A percentile compares a stretch with the other conserved stretches of the same genome.
phyloP scores from a whole-genome alignment of 2,797 vertebrate species.

The Botia kubotai region DNA sequence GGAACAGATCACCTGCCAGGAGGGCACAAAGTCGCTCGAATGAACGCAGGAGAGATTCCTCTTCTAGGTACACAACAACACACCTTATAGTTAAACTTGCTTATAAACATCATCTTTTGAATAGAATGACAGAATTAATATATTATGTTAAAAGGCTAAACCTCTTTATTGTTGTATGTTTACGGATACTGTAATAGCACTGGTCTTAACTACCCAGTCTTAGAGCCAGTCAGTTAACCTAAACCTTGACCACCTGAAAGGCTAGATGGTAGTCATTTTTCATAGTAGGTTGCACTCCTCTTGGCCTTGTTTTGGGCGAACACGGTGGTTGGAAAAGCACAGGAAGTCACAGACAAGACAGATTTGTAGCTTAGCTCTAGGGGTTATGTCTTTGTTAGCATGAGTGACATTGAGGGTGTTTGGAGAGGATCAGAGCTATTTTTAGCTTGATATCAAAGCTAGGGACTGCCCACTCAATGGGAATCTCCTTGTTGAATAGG shows the following conservation, averaged over 20 bases:
- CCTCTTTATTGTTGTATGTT: too few species aligned
- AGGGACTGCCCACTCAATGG: neutral
- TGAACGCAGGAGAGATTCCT: conserved; percentile 94
- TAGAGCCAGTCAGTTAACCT: too few species aligned
- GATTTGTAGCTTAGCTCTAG: conserved; percentile 1
- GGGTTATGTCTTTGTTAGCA: neutral
- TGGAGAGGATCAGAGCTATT: conserved; percentile 32
- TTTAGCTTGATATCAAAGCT: conserved; percentile 22
- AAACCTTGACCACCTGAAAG: too few species aligned
- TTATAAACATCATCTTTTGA: too few species aligned
- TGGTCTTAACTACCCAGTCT: too few species aligned
- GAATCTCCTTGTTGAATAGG: neutral
- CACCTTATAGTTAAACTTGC: too few species aligned
- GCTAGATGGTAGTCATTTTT: neutral
- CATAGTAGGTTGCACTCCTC: neutral
- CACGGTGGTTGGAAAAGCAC: neutral
- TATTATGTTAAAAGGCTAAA: too few species aligned
- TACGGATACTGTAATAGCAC: too few species aligned
- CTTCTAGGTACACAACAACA: conserved; percentile 83
- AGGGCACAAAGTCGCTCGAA: conserved; percentile 88
- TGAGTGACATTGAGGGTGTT: neutral
- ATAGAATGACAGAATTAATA: too few species aligned
- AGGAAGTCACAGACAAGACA: too few species aligned
- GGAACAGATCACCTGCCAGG: conserved; percentile 83
- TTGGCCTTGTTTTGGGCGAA: neutral